Base-by-base conservation (phyloP, 2,113 vertebrate genomes). In the Microcebus ravelobensis region DNA sequence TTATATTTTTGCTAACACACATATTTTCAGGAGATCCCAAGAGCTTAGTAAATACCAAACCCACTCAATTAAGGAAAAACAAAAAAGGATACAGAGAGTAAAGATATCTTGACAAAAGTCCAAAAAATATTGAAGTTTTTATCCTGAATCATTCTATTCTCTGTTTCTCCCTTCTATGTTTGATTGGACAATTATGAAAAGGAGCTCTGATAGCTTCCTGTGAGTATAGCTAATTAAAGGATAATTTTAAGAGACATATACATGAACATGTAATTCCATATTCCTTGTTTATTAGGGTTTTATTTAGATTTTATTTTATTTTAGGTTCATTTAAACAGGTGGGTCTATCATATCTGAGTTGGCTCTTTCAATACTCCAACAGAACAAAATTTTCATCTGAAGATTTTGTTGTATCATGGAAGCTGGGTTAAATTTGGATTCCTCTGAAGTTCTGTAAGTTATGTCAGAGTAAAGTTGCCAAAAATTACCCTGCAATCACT, bases 401-500 rank as follows among this genome's bases (percentile, higher is more conserved):
- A 57, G 34, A 90, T 85, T 92, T 65, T 87, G 8, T 84, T 91
- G 50, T 84, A 74, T 95, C 83, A 61, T 91, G 42, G 61, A 96
- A 96, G 92, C 34, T 68, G 86, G 57, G 23, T 42, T 93, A 80
- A 90, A 96, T 93, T 52, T 74, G 77, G 74, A 61, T 59, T 87
- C 18, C 61, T 73, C 15, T 89, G 50, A 91, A 87, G 76, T 95
- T 94, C 88, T 96, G 42, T 89, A 73, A 82, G 61, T 94, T 93
- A 85, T 94, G 96, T 90, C 36, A 70, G 27, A 95, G 59, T 76
- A 79, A 81, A n/a, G 1, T 63, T 94, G 63, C 45, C 83, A 83
- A 95, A 93, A 83, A 97, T 95, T 34, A 68, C 5, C 77, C 80
- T 95, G 82, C 81, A 3, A 1, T 81, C 82, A 96, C 84, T 91